phyloP scores from a whole-genome alignment of 2,888 invertebrate genomes.

The Xylota segnis region DNA sequence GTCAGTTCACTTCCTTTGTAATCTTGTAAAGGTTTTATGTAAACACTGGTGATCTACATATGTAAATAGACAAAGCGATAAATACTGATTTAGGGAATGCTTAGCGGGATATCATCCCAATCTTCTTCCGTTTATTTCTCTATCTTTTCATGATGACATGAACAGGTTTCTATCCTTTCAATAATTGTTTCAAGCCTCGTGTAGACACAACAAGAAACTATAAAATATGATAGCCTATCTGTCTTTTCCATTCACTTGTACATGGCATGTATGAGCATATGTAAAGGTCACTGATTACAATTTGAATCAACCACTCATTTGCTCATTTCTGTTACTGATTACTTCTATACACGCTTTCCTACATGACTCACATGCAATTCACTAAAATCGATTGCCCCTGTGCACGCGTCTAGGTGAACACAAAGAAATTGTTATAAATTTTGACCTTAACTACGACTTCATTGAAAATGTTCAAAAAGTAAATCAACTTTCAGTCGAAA shows the following conservation, averaged over 20 bases:
- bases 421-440: constrained; percentile 9
- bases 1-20: no score
- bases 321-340: neutral
- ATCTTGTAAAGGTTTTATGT: no score
- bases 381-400: neutral
- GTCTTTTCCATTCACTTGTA: neutral
- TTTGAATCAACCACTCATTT: neutral
- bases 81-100: no score
- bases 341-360: constrained; percentile 9
- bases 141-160: no score
- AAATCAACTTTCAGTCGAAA: constrained; percentile 22
- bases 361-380: constrained; percentile 6
- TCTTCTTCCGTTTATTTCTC: no score
- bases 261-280: no score
- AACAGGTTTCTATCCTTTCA: no score
- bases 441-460: constrained; percentile 32
- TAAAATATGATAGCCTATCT: neutral
- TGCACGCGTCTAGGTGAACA: neutral
- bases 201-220: no score
- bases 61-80: no score
- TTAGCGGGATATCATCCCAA: no score
- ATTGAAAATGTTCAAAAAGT: constrained; percentile 11
- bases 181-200: no score
- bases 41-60: no score
- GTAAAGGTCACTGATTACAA: neutral